Conservation (phyloP, 2,113 vertebrate genomes). For the Cricetomys ansorgei region DNA sequence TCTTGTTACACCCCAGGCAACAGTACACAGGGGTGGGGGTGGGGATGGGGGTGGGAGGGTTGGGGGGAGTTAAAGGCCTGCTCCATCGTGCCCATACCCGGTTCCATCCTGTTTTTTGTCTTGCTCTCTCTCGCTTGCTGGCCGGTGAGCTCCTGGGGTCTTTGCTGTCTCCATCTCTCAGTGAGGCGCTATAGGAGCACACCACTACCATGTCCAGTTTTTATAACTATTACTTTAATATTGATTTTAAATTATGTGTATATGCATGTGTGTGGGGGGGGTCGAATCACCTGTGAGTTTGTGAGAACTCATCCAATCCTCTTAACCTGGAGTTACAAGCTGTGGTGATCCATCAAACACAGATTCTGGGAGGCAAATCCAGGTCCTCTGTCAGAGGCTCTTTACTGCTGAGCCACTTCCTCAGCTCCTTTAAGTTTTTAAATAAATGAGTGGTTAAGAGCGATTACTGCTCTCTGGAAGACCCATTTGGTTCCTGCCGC, state of each 20-base stretch:
- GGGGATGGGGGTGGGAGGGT: no score
- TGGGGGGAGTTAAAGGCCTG: not conserved
- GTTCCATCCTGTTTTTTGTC: not conserved
- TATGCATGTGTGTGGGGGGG: rapidly evolving
- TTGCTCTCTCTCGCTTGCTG: not conserved
- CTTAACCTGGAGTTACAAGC: not conserved
- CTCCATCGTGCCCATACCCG: not conserved
- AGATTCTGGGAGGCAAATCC: not conserved
- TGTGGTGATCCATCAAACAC: not conserved
- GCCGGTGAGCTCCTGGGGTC: not conserved
- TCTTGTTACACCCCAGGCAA: not conserved
- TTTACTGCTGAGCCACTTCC: not conserved
- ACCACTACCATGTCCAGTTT: not conserved
- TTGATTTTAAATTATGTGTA: not conserved
- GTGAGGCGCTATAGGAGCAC: not conserved
- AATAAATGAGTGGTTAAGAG: not conserved
- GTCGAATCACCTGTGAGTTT: not conserved
- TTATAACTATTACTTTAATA: not conserved
- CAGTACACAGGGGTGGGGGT: no score
- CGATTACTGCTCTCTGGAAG: not conserved
- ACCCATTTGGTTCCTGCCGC: no score
- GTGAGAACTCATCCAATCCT: not conserved
- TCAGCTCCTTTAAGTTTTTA: not conserved
- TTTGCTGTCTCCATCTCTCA: no score
- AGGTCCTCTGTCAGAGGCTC: not conserved